Conservation (phyloP, 2,113 vertebrate genomes). For the Rousettus leschenaultii region DNA sequence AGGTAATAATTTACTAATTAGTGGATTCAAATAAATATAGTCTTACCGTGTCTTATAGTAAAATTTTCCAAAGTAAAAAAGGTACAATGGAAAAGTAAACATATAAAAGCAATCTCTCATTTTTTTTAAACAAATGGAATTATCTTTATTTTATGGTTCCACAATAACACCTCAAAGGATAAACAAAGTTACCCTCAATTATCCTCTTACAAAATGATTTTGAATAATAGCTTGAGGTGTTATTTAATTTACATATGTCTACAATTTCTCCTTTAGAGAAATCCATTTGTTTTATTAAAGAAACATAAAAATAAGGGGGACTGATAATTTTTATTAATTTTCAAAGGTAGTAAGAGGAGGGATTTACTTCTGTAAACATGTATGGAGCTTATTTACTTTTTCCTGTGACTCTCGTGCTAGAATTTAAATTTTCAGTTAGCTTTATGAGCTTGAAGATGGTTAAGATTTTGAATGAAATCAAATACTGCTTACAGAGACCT, state of each 20-base stretch:
- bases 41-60: not conserved
- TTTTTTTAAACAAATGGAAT: not conserved
- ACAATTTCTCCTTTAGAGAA: conserved; percentile 32
- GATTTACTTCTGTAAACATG: not conserved
- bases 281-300: conserved; percentile 24
- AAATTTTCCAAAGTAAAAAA: not conserved
- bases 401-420: not conserved
- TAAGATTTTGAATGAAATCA: not conserved
- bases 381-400: not conserved
- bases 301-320: not conserved
- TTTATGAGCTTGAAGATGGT: not conserved
- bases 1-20: conserved; percentile 1
- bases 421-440: not conserved
- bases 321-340: conserved; percentile 2
- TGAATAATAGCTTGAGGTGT: not conserved
- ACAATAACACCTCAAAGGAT: not conserved
- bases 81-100: not conserved
- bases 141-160: not conserved
- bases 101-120: not conserved
- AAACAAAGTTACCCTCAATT: not conserved
- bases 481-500: not conserved
- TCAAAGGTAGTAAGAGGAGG: not conserved
- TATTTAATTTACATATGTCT: conserved; percentile 3
- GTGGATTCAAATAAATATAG: not conserved
- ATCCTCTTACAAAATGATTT: conserved; percentile 1